phyloP scores from a whole-genome alignment of 2,113 vertebrate species.

The Seriola rivoliana region DNA sequence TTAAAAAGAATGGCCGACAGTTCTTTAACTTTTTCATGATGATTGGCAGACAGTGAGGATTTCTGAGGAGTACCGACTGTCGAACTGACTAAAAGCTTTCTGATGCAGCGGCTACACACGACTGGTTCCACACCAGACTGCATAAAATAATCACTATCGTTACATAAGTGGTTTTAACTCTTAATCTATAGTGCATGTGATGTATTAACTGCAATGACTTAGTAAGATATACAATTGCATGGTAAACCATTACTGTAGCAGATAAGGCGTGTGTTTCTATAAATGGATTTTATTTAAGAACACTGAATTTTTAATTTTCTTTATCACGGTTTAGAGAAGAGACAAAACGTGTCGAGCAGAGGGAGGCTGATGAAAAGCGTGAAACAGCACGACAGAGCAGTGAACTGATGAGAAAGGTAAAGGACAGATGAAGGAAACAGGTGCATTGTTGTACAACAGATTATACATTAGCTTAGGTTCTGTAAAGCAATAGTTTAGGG shows the following conservation, averaged over 20 bases:
- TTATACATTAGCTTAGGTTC: background rate
- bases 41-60: background rate
- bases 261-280: background rate
- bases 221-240: background rate
- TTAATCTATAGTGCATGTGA: slow-evolving; percentile 35
- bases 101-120: background rate
- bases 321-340: background rate
- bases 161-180: slow-evolving; percentile 54
- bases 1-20: background rate
- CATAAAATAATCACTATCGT: slow-evolving; percentile 29
- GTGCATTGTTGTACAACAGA: background rate
- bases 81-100: background rate
- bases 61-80: background rate
- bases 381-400: background rate
- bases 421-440: background rate
- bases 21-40: background rate
- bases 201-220: background rate
- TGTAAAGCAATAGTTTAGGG: background rate
- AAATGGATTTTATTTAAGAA: background rate
- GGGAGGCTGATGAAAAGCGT: background rate
- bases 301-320: background rate
- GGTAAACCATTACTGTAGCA: background rate
- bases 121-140: slow-evolving; percentile 2
- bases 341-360: background rate
- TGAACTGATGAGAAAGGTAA: background rate